Evolutionary conservation across 2,888 invertebrate genomes (phyloP).

Genomic region (Amiota communis): DNA sequence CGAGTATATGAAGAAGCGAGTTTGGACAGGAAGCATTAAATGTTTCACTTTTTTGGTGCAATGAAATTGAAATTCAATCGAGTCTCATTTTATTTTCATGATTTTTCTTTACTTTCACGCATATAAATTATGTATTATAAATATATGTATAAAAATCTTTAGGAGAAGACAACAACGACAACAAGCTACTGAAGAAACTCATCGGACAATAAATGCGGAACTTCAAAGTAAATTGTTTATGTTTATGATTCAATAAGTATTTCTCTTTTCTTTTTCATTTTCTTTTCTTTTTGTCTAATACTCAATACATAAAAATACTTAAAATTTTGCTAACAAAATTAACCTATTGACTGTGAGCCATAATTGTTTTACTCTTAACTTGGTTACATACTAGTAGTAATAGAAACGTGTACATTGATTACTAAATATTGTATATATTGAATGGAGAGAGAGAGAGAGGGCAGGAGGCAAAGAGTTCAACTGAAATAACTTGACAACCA

Average conservation of each 20-base stretch:
- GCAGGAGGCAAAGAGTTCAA: not conserved
- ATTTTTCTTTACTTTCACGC: conserved; percentile 60
- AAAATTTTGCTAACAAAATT: conserved; percentile 6
- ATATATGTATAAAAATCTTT: not conserved
- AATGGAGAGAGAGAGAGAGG: not conserved
- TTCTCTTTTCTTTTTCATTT: too few species aligned
- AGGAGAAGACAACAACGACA: not conserved
- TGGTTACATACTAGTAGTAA: not conserved
- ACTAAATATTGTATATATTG: not conserved
- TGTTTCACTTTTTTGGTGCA: conserved; percentile 30
- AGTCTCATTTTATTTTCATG: conserved; percentile 44
- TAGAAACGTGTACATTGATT: not conserved
- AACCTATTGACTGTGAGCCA: conserved; percentile 20
- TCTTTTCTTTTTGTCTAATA: too few species aligned
- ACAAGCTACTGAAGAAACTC: not conserved
- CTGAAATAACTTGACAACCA: not conserved
- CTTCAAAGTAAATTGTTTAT: conserved; percentile 9
- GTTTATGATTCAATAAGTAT: not conserved
- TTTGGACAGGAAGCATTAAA: conserved; percentile 15
- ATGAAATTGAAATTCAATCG: conserved; percentile 53
- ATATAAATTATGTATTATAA: conserved; percentile 43
- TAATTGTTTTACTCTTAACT: not conserved
- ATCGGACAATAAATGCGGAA: conserved; percentile 5
- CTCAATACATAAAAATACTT: not conserved
- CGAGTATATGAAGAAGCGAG: conserved; percentile 38